Evolutionary conservation across 2,797 vertebrate genomes (phyloP), one percentile per base, ranked within the genome.

Genomic region (Siniperca obscura): DNA sequence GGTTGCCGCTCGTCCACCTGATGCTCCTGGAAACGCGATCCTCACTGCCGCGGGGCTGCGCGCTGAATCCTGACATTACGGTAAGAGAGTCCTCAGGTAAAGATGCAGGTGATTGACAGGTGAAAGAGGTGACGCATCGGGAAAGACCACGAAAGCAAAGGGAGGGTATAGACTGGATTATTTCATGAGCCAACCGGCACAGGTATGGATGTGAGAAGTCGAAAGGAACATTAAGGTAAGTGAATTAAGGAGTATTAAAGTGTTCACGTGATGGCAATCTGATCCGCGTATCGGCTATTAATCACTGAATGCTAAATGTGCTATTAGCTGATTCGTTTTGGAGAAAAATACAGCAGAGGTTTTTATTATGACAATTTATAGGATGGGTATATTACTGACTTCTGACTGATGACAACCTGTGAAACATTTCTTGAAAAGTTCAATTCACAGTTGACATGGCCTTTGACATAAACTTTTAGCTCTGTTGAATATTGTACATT

Each of bases 81-180:
- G 93, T 85, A 89, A 53, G 7, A n/a, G 72, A 9, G 71, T 75
- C 19, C 11, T 25, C 85, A 91, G 89, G 83, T 84, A 55, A 76
- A 76, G 55, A 25, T 67, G 65, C 86, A 86, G 89, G 81, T 92
- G 87, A 90, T 9, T 83, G 90, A 87, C 87, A 86, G 89, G 83
- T 81, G 30, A 82, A 76, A 74, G 30, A 75, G 74, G 79, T 59
- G 83, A 71, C 65, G 57, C 80, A 14, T 60, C 38, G 34, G 77
- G 77, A 84, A 40, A 68, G 69, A 68, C 30, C 57, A 38, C 12
- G 42, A 30, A 22, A 55, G 80, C 27, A 59, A 36, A 67, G 17
- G n/a, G 55, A 48, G 68, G 71, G 72, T 62, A 62, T 8, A 52
- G 21, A 36, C 46, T 8, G 72, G 10, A 55, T 69, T 66, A 69